Evolutionary conservation across 1,140 invertebrate genomes (phyloP), one percentile per base, ranked within the genome.

Genomic region (Carposina sasakii): DNA sequence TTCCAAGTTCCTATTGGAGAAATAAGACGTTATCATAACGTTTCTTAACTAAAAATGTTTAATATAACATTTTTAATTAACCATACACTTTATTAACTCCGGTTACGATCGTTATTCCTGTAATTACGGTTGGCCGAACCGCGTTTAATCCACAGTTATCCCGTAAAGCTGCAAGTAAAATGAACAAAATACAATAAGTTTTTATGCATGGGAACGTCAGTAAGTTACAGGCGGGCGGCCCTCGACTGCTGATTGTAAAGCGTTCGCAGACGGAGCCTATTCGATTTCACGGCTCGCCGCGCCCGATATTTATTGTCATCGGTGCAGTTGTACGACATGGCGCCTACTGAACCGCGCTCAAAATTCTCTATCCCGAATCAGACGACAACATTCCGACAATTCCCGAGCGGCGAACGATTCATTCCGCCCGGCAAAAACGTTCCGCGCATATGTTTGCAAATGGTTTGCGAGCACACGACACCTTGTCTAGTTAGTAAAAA

Each of bases 261-360:
- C 74, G 76, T 73, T 81, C 78, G 71, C 76, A 83, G 75, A 76
- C 75, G 78, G 69, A 81, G 79, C 79, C 76, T 83, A 83, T 83
- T 83, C 79, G 79, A 81, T 81, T 81, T 81, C 76, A 83, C 79
- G 79, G 75, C 79, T 81, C 75, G 72, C 61, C 74, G 76, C 79
- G 57, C 52, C 60, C 75, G 75, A 79, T 81, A 81, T 83, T 83
- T 83, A 83, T 83, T 81, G 76, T 83, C 79, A 83, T 83, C 79
- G 79, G 70, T 79, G 74, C 76, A 81, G 68, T 77, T 70, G 79
- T 76, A 79, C 76, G 76, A 81, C 76, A 78, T 73, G 71, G 66
- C 69, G 76, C 71, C 74, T 74, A 77, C 70, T 78, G 78, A 81
- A 81, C 75, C 72, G 71, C 75, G 73, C 60, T 74, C 67, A 81